Conservation (phyloP, 2,888 invertebrate species). For the Dascillus cervinus region DNA sequence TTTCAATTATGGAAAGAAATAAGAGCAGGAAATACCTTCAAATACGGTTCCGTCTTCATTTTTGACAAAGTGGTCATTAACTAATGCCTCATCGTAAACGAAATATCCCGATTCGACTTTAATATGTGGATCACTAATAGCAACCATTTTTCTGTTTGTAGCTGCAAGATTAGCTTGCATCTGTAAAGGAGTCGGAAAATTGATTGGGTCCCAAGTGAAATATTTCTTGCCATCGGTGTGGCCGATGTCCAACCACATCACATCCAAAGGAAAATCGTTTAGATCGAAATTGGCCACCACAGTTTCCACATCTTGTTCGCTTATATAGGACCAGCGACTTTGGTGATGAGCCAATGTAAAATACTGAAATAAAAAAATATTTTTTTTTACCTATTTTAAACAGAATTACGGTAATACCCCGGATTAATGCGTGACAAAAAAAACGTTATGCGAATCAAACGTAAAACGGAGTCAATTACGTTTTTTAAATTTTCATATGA, state of each 20-base stretch:
- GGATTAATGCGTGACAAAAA: no score
- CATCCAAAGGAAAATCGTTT: slow-evolving; percentile 88
- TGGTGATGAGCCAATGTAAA: slow-evolving; percentile 90
- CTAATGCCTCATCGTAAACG: slow-evolving; percentile 75
- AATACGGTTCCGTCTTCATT: slow-evolving; percentile 80
- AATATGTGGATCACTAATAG: slow-evolving; percentile 95
- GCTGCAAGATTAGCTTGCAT: slow-evolving; percentile 83
- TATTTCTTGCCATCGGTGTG: slow-evolving; percentile 93
- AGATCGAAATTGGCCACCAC: slow-evolving; percentile 79
- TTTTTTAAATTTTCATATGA: no score
- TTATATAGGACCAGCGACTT: slow-evolving; percentile 95
- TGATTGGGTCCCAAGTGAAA: slow-evolving; percentile 91
- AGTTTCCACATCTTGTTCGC: slow-evolving; percentile 79
- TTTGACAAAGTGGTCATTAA: slow-evolving; percentile 74
- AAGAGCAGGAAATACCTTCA: slow-evolving; percentile 48
- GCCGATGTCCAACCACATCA: slow-evolving; percentile 96
- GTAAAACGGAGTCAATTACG: no score
- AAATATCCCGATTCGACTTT: slow-evolving; percentile 83
- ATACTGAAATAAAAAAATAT: no score
- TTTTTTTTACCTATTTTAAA: no score
- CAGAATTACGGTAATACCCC: no score
- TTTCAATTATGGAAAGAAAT: background rate
- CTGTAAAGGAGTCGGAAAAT: slow-evolving; percentile 73
- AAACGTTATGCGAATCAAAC: no score
- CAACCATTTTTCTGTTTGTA: slow-evolving; percentile 81